Conservation (phyloP, 2,113 vertebrate genomes). For the Callopanchax toddi region DNA sequence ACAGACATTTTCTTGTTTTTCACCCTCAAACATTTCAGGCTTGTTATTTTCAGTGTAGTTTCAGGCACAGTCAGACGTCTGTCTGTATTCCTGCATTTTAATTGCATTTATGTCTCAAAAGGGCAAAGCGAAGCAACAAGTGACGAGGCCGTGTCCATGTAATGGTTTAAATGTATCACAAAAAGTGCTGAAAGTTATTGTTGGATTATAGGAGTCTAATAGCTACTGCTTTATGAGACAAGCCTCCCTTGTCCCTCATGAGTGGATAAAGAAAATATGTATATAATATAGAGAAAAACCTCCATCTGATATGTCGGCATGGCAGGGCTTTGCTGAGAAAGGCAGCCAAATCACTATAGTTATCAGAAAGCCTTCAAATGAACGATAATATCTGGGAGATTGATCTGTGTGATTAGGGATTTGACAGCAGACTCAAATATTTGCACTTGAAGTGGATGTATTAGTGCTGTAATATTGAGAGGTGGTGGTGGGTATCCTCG, state of each 20-base stretch:
- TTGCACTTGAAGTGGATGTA: constrained; percentile 70
- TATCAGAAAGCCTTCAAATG: constrained; percentile 35
- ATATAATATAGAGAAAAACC: constrained; percentile 46
- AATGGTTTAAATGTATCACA: neutral
- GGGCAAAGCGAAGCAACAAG: neutral
- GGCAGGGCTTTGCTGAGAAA: constrained; percentile 34
- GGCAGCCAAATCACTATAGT: constrained; percentile 50
- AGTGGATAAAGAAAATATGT: constrained; percentile 10
- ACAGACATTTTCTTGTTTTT: constrained; percentile 50
- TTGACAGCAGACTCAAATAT: constrained; percentile 75
- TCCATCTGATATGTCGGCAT: constrained; percentile 35
- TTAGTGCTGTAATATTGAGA: constrained; percentile 65
- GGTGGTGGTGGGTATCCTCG: constrained; percentile 17
- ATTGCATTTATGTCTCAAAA: constrained; percentile 16
- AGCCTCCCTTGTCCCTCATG: constrained; percentile 24
- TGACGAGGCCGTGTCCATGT: neutral
- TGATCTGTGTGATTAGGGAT: constrained; percentile 67
- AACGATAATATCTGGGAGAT: constrained; percentile 68
- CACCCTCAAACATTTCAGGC: constrained; percentile 27
- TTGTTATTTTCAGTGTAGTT: constrained; percentile 44
- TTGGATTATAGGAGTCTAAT: constrained; percentile 18
- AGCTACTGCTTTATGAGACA: constrained; percentile 43
- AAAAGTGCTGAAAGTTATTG: constrained; percentile 13
- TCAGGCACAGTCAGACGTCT: constrained; percentile 27
- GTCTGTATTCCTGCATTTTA: constrained; percentile 20